phyloP scores from a whole-genome alignment of 2,888 invertebrate species.

The Bombylius discolor region DNA sequence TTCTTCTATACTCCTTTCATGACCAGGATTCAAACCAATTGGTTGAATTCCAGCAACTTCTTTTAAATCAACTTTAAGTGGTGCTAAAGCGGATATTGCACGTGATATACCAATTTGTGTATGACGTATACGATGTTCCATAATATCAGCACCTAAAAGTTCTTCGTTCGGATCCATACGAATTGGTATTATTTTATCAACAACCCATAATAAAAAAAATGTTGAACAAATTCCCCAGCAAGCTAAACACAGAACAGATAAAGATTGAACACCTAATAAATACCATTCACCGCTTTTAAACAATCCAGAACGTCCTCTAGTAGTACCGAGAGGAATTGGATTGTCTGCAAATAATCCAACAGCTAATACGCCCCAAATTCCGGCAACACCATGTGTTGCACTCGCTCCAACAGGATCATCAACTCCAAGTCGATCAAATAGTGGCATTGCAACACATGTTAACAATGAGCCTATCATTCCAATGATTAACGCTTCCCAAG shows the following conservation, averaged over 20 bases:
- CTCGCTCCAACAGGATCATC: constrained; percentile 83
- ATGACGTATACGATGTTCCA: constrained; percentile 73
- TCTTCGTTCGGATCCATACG: constrained; percentile 79
- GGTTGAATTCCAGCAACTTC: constrained; percentile 29
- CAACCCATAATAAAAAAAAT: constrained; percentile 58
- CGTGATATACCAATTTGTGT: constrained; percentile 51
- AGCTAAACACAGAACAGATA: constrained; percentile 56
- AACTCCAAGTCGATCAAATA: constrained; percentile 63
- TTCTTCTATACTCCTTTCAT: constrained; percentile 29
- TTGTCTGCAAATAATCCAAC: constrained; percentile 82
- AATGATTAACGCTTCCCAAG: constrained; percentile 76
- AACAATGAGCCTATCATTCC: constrained; percentile 67
- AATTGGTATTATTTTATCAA: constrained; percentile 66
- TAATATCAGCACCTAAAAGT: constrained; percentile 75
- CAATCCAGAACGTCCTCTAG: constrained; percentile 59
- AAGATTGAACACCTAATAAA: constrained; percentile 66
- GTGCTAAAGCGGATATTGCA: constrained; percentile 58
- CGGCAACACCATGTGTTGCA: constrained; percentile 72
- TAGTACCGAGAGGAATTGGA: constrained; percentile 68
- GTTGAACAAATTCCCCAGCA: constrained; percentile 65
- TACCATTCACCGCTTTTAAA: constrained; percentile 82
- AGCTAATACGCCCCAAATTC: constrained; percentile 67
- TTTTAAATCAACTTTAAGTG: constrained; percentile 42
- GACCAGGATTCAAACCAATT: constrained; percentile 56
- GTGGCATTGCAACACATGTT: constrained; percentile 54